Evolutionary conservation across 1,140 invertebrate species (phyloP), one percentile per base, ranked within the genome.

Genomic region (Bacillus rossius): DNA sequence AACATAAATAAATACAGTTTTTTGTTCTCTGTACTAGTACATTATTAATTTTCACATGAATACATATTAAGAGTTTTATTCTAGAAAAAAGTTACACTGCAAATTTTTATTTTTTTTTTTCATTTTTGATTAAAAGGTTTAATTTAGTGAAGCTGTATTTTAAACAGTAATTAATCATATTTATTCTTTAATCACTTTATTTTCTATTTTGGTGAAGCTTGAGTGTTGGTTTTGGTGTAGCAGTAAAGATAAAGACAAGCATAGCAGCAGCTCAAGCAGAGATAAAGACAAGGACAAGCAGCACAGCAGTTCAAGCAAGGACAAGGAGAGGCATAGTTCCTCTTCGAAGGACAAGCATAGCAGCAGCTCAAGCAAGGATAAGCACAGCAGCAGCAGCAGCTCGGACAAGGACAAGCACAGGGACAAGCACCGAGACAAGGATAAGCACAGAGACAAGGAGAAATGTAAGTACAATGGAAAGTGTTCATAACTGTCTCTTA

Each of bases 231-330:
- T 40, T 53, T 8, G 16, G n/a, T n/a, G 51, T 53, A 26, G 20
- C 40, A 42, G 52, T 42, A 41, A 41, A 14, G 40, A 34, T 34
- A 34, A 34, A 34, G 29, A 45, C 4, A 45, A 45, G 17, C 43
- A 45, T 13, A 40, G 17, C 23, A 25, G 43, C 13, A 45, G 43
- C n/a, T 45, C 23, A 14, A 55, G 22, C 29, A 25, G 26, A 47
- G 42, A 48, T 59, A 81, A 77, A 55, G 76, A 81, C 51, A 79
- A 73, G 62, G 70, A 74, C 67, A 72, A 76, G 61, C 77, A 81
- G 50, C 76, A 75, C 52, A 76, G 80, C 63, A 79, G 75, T 26
- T 84, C 83, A 2, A 84, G 77, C 63, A 84, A 78, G 63, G 80
- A 81, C 63, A 79, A 66, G 64, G 73, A 79, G 66, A 64, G 64